These are phyloP conservation scores for Neotoxoptera formosana DNA, from an alignment of 1,140 invertebrate species.

Conservation along the genomic window DNA sequence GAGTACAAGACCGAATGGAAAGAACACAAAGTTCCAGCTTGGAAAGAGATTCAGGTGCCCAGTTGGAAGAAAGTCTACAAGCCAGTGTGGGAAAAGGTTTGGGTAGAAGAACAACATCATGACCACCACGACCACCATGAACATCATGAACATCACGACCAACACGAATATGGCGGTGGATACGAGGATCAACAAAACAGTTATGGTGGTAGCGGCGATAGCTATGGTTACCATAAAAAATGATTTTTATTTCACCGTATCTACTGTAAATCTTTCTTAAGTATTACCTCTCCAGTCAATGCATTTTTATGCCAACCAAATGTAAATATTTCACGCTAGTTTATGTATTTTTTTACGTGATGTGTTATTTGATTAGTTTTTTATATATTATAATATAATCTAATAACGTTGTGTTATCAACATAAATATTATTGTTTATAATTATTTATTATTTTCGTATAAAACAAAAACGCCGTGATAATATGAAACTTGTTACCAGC, in stretches of 20 bases:
- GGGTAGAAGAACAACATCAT: constrained; percentile 65
- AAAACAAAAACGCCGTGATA: not conserved
- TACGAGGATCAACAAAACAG: constrained; percentile 46
- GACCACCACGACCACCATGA: constrained; percentile 67
- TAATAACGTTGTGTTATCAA: not conserved
- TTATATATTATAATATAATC: constrained; percentile 3
- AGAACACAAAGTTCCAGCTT: constrained; percentile 66
- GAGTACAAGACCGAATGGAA: constrained; percentile 78
- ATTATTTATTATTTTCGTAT: not conserved
- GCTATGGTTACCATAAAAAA: constrained; percentile 50
- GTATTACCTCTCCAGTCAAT: constrained; percentile 43
- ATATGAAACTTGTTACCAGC: not conserved
- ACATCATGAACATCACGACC: constrained; percentile 63
- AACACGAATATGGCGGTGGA: not conserved
- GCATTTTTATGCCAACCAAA: not conserved
- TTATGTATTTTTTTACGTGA: constrained; percentile 4
- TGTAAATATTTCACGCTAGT: constrained; percentile 45
- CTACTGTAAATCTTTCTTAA: not conserved
- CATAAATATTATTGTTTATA: not conserved
- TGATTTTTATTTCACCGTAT: not conserved
- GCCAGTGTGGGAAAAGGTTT: constrained; percentile 61
- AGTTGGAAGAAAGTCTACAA: constrained; percentile 61
- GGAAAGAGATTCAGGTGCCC: constrained; percentile 64
- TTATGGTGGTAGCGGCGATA: not conserved
- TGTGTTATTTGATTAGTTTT: not conserved